A percentile compares a stretch with the other conserved stretches of the same genome.
Conservation (phyloP, 2,113 vertebrate species). For the Xiphophorus hellerii region DNA sequence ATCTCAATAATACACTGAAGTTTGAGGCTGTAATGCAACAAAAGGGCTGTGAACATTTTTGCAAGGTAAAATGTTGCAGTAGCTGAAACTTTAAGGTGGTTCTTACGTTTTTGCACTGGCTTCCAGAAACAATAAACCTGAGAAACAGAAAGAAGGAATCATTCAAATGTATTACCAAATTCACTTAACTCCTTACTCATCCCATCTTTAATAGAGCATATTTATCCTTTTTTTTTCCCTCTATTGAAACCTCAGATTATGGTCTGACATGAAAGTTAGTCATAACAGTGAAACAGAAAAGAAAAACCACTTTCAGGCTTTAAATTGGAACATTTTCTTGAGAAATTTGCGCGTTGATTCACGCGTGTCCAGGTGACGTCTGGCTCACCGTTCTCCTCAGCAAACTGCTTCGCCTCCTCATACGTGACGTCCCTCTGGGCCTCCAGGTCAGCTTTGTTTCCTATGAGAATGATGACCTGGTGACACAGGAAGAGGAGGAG, state of each 20-base stretch:
- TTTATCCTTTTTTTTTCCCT: conserved; percentile 18
- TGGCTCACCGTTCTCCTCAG: conserved; percentile 94
- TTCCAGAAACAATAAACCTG: conserved; percentile 97
- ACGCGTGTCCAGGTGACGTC: conserved; percentile 62
- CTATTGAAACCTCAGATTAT: conserved; percentile 75
- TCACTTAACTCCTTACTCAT: conserved; percentile 15
- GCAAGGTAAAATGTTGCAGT: not conserved
- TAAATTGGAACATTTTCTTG: not conserved
- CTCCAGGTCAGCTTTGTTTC: conserved; percentile 98
- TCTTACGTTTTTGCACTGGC: conserved; percentile 98
- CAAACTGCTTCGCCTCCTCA: conserved; percentile 99
- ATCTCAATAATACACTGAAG: not conserved
- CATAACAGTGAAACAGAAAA: not conserved
- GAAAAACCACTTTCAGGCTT: not conserved
- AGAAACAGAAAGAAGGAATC: conserved; percentile 17
- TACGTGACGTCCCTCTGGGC: conserved; percentile 98
- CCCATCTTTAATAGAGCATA: not conserved
- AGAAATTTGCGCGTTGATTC: not conserved
- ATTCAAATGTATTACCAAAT: conserved; percentile 15
- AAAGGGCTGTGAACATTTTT: not conserved
- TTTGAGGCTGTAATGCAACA: not conserved
- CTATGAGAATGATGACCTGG: conserved; percentile 99
- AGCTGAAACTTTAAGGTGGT: not conserved
- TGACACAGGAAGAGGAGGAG: not conserved
- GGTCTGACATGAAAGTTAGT: conserved; percentile 60